Conservation (phyloP, 2,888 invertebrate genomes). For the Melanostoma scalare region DNA sequence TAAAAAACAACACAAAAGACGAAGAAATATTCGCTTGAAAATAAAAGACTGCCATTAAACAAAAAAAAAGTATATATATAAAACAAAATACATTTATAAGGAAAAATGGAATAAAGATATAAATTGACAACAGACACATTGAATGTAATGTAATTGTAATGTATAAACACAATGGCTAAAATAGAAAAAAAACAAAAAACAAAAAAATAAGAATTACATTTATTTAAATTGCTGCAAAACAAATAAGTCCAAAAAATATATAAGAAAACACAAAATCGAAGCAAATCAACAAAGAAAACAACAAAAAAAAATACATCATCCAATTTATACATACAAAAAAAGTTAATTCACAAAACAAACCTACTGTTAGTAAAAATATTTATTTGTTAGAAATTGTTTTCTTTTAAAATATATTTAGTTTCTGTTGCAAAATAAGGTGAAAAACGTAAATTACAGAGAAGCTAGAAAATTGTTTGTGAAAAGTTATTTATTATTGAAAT, state of each 20-base stretch:
- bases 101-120: conserved; percentile 33
- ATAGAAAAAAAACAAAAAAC: not conserved
- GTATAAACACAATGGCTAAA: conserved; percentile 63
- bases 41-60: conserved; percentile 71
- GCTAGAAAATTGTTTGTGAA: conserved; percentile 51
- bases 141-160: conserved; percentile 62
- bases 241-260: conserved; percentile 23
- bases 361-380: conserved; percentile 25
- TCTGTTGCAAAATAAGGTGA: conserved; percentile 37
- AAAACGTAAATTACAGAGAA: conserved; percentile 12
- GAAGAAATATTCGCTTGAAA: conserved; percentile 61
- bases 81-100: conserved; percentile 72
- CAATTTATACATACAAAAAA: conserved; percentile 50
- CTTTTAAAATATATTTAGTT: conserved; percentile 18
- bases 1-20: conserved; percentile 42
- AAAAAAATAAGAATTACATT: conserved; percentile 5
- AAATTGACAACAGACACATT: conserved; percentile 39
- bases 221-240: conserved; percentile 64
- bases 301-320: conserved; percentile 46
- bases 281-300: conserved; percentile 27
- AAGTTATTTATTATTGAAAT: conserved; percentile 19
- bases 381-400: conserved; percentile 20
- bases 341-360: not conserved
- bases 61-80: conserved; percentile 49
- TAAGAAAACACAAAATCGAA: conserved; percentile 14